A percentile compares a stretch with the other conserved stretches of the same genome.
Evolutionary conservation across 2,888 invertebrate genomes (phyloP).

Genomic region (Celastrina argiolus): DNA sequence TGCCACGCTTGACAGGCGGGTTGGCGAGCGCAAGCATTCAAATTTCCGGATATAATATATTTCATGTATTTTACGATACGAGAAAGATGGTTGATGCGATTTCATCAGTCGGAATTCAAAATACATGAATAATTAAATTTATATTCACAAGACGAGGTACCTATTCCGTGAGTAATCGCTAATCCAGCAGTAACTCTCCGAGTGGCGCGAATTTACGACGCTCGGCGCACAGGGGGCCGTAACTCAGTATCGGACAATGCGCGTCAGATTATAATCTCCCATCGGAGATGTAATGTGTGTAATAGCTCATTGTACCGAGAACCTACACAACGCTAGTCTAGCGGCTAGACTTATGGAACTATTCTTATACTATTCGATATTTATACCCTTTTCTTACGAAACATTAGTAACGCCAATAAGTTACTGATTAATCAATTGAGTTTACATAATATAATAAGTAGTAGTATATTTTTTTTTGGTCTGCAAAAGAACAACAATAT

Average conservation of each 20-base stretch:
- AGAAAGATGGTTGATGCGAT: too few species aligned
- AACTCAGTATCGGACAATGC: constrained; percentile 49
- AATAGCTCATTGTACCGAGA: constrained; percentile 33
- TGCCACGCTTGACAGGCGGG: too few species aligned
- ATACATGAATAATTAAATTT: too few species aligned
- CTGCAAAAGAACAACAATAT: too few species aligned
- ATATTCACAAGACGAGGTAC: not conserved
- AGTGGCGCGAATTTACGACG: constrained; percentile 41
- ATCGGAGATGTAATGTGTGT: constrained; percentile 35
- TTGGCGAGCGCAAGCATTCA: too few species aligned
- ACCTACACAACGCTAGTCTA: not conserved
- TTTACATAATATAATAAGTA: too few species aligned
- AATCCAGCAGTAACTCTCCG: not conserved
- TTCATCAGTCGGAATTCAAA: too few species aligned
- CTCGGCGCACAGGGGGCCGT: constrained; percentile 36
- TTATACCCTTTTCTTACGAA: not conserved
- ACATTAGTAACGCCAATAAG: not conserved
- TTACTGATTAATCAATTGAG: not conserved
- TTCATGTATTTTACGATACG: too few species aligned
- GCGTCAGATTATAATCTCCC: constrained; percentile 48
- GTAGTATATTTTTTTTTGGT: too few species aligned
- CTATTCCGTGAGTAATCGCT: not conserved
- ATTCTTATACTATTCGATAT: not conserved
- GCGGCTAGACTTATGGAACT: not conserved
- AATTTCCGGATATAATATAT: too few species aligned